Evolutionary conservation across 2,113 vertebrate genomes (phyloP), one percentile per base, ranked within the genome.

Genomic region (Stigmatopora nigra): DNA sequence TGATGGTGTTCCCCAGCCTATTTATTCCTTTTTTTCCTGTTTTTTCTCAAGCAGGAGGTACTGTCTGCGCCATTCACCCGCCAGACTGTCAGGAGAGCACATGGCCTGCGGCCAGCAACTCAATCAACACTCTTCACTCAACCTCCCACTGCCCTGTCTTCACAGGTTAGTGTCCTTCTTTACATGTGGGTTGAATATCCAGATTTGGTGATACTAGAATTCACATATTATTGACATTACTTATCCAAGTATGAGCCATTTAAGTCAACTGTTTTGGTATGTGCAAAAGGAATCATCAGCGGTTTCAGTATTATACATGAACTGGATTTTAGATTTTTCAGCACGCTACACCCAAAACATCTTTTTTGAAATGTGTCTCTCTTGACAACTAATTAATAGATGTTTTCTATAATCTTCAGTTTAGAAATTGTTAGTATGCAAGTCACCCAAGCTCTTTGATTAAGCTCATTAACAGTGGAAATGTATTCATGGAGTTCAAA

Each of bases 11-110:
- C 14, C 47, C 16, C 13, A 44, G 46, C 36, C 63, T 45, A 13
- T 41, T 41, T 41, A 4, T 17, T 59, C 16, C 5, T 61, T 51
- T 17, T 58, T 57, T 22, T 10, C n/a, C 4, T 59, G 57, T 59
- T n/a, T 38, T 61, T 68, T 38, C 63, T 61, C 68, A 76, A 79
- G 65, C 83, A 90, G 88, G 87, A 88, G 61, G 70, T 78, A 65
- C 81, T 88, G 72, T 83, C 87, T 74, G 71, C 83, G 68, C 76
- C 87, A 47, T 83, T 91, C 73, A 67, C 70, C 73, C 86, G 81
- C 71, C 91, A 90, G 86, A 84, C 78, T 72, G 78, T 89, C 78
- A 90, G 91, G 86, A 90, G 87, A 90, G 84, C 84, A 72, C 90
- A 92, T 79, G 84, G 88, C 64, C 82, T 90, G 55, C 85, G 84